Base-by-base conservation (phyloP, 2,888 invertebrate species). In the Sceliomorpha sp. region DNA sequence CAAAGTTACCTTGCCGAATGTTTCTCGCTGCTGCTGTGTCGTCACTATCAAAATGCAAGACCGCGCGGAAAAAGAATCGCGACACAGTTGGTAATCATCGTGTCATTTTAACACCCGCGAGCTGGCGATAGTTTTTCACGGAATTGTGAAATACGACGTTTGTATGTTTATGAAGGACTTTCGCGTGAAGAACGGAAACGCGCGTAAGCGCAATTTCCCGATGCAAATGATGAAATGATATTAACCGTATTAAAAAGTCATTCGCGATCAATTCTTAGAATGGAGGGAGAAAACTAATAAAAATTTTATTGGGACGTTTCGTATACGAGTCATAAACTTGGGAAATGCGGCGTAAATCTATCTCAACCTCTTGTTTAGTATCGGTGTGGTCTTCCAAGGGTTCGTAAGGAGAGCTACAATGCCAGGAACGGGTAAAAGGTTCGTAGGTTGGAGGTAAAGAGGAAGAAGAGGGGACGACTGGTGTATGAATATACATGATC, bases 341-440 rank as follows among this genome's bases (percentile, higher is more conserved):
- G 73, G 67, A 72, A 75, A 77, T 75, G 75, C 72, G 64, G 79
- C 77, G 78, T 81, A 83, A 86, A 85, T 83, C 83, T 82, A 82
- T 83, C 80, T 77, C 70, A 76, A 78, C 73, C 77, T 77, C 76
- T 78, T 83, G 82, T 83, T 84, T 78, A 74, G 78, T 75, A 89
- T 88, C 88, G 74, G 70, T 50, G 44, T 47, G 63, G 59, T 63
- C 40, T 66, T 63, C 56, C 55, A 50, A 73, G 67, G 66, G 72
- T 69, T 72, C 70, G 70, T 48, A 72, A 85, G 89, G 88, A 89
- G 90, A 89, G 89, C 89, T 89, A 90, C 90, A 59, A 89, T 90
- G 89, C 89, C 89, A 89, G 90, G 90, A 73, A 71, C 69, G 60
- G 42, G 56, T 69, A 60, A 70, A 70, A 56, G 58, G 67, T 64